Conservation (phyloP, 2,888 invertebrate species). For the Theretra japonica region DNA sequence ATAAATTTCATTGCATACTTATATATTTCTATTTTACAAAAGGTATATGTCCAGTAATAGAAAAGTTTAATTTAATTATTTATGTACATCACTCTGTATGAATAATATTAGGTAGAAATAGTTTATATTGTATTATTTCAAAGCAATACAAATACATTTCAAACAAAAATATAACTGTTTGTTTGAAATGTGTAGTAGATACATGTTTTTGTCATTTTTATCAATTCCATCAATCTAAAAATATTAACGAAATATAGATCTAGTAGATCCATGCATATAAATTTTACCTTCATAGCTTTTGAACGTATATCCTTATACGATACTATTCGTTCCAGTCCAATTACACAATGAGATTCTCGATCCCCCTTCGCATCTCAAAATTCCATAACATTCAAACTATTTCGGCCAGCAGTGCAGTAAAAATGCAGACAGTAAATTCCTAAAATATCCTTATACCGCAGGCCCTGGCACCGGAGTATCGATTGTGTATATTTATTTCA, state of each 20-base stretch:
- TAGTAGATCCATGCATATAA: neutral
- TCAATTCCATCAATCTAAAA: no score
- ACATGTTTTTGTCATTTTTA: no score
- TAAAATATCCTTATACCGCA: neutral
- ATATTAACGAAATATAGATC: neutral
- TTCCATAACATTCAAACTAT: neutral
- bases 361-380: neutral
- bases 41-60: no score
- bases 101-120: no score
- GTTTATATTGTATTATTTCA: no score
- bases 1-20: no score
- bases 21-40: no score
- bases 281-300: neutral
- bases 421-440: slow-evolving; percentile 8
- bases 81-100: no score
- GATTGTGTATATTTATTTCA: slow-evolving; percentile 11
- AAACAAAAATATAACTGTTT: no score
- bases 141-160: no score
- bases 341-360: neutral
- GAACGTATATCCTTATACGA: neutral
- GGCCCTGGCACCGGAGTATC: neutral
- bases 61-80: no score
- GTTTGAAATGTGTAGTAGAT: no score
- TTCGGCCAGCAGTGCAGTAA: neutral
- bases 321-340: neutral